phyloP scores from a whole-genome alignment of 92 coral and sea anemone species.

The Muricea muricata region DNA sequence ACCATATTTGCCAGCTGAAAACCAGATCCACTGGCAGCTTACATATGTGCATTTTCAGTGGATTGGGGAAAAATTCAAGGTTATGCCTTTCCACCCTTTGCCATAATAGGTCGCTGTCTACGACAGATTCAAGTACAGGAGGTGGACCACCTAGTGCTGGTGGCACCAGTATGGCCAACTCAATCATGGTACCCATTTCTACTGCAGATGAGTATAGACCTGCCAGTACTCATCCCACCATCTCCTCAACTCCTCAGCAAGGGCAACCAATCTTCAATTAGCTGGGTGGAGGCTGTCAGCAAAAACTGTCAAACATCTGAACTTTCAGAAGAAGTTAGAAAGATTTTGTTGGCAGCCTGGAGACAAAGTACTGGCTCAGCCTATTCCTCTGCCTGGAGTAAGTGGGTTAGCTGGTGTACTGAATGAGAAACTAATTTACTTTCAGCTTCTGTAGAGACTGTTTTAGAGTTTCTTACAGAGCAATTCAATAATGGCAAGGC shows the following conservation, averaged over 20 bases:
- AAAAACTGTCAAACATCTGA: background rate
- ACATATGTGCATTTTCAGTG: background rate
- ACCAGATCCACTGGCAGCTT: background rate
- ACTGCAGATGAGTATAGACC: background rate
- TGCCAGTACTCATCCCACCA: background rate
- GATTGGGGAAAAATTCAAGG: background rate
- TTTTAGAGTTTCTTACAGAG: background rate
- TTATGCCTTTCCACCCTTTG: background rate
- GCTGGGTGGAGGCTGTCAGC: background rate
- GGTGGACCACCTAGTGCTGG: background rate
- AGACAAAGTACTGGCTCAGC: background rate
- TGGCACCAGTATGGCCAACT: background rate
- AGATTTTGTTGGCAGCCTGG: background rate
- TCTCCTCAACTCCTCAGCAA: background rate
- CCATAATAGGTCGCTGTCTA: background rate
- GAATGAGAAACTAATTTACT: background rate
- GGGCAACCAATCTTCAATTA: background rate
- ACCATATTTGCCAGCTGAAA: background rate
- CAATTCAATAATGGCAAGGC: background rate
- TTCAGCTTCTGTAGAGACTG: background rate
- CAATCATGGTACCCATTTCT: background rate
- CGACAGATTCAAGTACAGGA: no score
- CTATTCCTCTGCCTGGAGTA: background rate
- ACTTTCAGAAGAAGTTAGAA: background rate
- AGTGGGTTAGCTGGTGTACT: slow-evolving; percentile 23